Conservation (phyloP, 2,797 vertebrate genomes). For the Malurus splendens region DNA sequence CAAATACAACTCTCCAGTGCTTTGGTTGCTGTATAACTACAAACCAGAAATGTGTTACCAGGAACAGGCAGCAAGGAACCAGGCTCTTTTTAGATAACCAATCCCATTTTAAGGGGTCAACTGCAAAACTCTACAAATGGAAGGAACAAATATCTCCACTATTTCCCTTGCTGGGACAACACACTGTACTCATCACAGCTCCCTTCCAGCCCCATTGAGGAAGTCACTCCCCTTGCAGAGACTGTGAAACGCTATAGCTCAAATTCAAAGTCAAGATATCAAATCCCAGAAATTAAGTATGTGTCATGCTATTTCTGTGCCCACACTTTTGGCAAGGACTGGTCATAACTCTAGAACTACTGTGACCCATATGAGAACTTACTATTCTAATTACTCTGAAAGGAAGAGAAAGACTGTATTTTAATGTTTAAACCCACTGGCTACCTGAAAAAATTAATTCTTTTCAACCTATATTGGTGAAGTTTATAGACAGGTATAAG, state of each 20-base stretch:
- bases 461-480: not conserved
- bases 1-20: not conserved
- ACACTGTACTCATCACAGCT: not conserved
- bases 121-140: not conserved
- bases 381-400: not conserved
- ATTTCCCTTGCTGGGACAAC: rapidly evolving
- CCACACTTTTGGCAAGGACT: not conserved
- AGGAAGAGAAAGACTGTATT: not conserved
- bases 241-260: not conserved
- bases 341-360: not conserved
- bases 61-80: not conserved
- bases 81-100: not conserved
- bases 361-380: not conserved
- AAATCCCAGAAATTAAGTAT: not conserved
- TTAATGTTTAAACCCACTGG: not conserved
- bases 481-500: not conserved
- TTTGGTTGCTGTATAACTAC: not conserved
- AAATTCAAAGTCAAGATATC: not conserved
- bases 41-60: not conserved
- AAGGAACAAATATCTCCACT: not conserved
- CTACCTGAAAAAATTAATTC: not conserved
- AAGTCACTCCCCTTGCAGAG: not conserved
- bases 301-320: not conserved
- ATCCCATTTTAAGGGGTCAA: not conserved
- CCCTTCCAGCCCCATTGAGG: not conserved